Conservation (phyloP, 1,140 invertebrate species). For the Nephotettix cincticeps region DNA sequence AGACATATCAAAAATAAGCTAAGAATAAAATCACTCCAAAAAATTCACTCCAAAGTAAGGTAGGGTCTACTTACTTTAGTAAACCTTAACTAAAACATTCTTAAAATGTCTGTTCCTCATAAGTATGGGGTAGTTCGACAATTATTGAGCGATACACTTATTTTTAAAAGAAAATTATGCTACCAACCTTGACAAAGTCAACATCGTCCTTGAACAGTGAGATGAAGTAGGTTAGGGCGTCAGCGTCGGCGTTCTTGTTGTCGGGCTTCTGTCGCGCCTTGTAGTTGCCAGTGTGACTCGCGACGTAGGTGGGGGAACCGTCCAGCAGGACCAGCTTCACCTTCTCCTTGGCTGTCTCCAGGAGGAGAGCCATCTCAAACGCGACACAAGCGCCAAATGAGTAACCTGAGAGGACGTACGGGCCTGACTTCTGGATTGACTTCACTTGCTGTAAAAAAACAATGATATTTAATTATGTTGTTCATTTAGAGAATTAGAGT, state of each 20-base stretch:
- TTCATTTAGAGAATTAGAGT: no score
- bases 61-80: no score
- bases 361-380: slow-evolving; percentile 86
- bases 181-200: slow-evolving; percentile 66
- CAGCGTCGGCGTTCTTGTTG: slow-evolving; percentile 57
- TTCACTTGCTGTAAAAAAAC: slow-evolving; percentile 61
- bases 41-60: no score
- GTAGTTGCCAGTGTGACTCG: slow-evolving; percentile 67
- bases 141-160: background rate
- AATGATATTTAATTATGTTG: no score
- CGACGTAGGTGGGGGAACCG: slow-evolving; percentile 89
- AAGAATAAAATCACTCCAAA: no score
- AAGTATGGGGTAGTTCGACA: background rate
- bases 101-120: background rate
- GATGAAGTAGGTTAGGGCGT: slow-evolving; percentile 78
- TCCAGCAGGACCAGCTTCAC: slow-evolving; percentile 80
- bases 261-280: slow-evolving; percentile 55
- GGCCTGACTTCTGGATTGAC: slow-evolving; percentile 73
- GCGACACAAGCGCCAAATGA: slow-evolving; percentile 91
- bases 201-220: slow-evolving; percentile 75
- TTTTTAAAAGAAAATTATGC: background rate
- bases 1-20: no score
- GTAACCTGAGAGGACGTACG: slow-evolving; percentile 88
- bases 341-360: slow-evolving; percentile 67
- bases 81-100: background rate